Base-by-base conservation (phyloP, 1,140 invertebrate species). In the Lasioglossum albipes region DNA sequence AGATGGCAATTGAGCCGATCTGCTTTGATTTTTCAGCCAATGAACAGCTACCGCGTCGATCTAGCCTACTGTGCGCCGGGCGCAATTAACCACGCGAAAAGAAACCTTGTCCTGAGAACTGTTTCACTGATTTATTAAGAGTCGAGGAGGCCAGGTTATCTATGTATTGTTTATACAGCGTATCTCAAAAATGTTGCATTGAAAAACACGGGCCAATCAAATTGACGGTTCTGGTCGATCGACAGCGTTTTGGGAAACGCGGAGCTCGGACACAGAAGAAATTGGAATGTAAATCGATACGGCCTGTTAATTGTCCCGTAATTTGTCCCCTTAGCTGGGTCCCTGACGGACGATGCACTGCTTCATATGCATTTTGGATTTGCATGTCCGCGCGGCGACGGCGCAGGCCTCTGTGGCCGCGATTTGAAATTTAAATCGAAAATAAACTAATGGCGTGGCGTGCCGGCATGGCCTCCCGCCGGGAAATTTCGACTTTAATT, bases 361-460 rank as follows among this genome's bases (percentile, higher is more conserved):
- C 41, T 68, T 57, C 22, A 5, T 67, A 20, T 68, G 41, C 54
- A 49, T 61, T 65, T 31, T 5, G 2, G 41, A 79, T 73, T 65
- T 62, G 49, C 59, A 72, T 54, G 45, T 7, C 16, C 12, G 41
- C 27, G n/a, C 61, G 62, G 52, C 52, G 36, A 36, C 36, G 36
- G 36, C 36, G 20, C 57, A 41, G 62, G 62, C 65, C 65, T 68
- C 66, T 27, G 66, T 27, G 49, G 20, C 18, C 0, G 36, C 1
- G n/a, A 79, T 79, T 79, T 79, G 36, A 79, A 79, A 79, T 79
- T 79, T 73, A 79, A 65, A 79, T 79, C 31, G 49, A 65, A 79
- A 65, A 73, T 73, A 79, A 73, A 79, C 59, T 65, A 42, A 65
- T 73, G 61, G 36, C 61, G 6, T 3, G 9, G 45, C 45, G 42